Conservation (phyloP, 2,797 vertebrate genomes). For the Lagorchestes hirsutus region DNA sequence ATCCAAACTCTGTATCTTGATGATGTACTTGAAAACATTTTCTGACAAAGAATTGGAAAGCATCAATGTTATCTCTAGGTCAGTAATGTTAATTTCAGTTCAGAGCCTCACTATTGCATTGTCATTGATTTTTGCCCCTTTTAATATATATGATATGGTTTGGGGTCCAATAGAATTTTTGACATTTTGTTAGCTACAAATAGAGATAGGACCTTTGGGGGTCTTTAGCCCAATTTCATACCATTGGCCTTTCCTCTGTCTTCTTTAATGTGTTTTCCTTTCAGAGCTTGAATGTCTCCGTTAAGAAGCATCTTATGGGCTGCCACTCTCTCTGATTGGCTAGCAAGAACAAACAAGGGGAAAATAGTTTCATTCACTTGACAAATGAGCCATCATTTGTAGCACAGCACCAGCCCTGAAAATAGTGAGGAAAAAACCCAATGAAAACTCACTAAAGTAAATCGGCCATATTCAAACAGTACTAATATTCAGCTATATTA, state of each 20-base stretch:
- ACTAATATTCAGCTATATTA: background rate
- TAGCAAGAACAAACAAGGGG: background rate
- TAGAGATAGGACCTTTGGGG: constrained; percentile 7
- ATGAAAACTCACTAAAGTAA: background rate
- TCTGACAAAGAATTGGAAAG: background rate
- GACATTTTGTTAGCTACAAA: background rate
- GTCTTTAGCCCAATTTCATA: constrained; percentile 32
- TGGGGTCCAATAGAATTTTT: constrained; percentile 26
- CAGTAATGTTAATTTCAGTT: constrained; percentile 42
- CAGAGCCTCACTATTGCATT: background rate
- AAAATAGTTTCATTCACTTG: background rate
- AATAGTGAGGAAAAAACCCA: background rate
- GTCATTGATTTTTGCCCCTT: background rate
- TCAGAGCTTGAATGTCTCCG: constrained; percentile 36
- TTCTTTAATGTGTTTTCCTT: constrained; percentile 10
- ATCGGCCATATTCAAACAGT: background rate
- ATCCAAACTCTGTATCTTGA: background rate
- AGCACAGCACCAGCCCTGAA: background rate
- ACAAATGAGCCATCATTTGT: constrained; percentile 19
- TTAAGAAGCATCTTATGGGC: constrained; percentile 7
- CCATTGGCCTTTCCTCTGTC: constrained; percentile 25
- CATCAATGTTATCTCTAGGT: background rate
- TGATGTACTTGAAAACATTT: background rate
- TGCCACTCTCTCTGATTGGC: background rate
- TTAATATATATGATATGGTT: constrained; percentile 40